Base-by-base conservation (phyloP, 2,888 invertebrate genomes). In the Ptychoptera contaminata region DNA sequence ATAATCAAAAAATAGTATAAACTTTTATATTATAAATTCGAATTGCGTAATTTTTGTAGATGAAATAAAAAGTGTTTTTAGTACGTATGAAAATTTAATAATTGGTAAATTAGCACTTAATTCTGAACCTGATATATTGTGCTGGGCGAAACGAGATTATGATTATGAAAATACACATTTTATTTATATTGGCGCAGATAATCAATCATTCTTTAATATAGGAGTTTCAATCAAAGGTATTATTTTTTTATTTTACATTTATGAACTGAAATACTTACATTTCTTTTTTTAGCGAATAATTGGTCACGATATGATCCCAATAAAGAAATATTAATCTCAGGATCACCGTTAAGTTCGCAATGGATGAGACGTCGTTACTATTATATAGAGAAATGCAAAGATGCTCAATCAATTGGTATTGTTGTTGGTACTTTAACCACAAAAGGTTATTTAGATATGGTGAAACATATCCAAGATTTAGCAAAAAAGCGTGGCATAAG, bases 391-490 rank as follows among this genome's bases (percentile, higher is more conserved):
- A 86, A 84, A 61, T 81, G 92, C 49, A 91, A 85, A 61, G 94
- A 96, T 69, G 88, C 93, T 1, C 71, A 74, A 51, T 79, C 80
- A 6, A 71, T 94, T 34, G 96, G 93, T 1, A 79, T 97, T 40
- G 73, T 96, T 11, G 79, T 92, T n/a, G 93, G 88, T 46, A 93
- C 93, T 29, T 69, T 96, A 8, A 85, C 86, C 3, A 82, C 92
- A 9, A 74, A 80, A 44, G 79, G 85, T 52, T 88, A 83, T 53
- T 68, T 82, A 36, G 73, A 77, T 45, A 76, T 84, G 8, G 79
- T 93, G 9, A 70, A 71, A n/a, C 72, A 80, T 45, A 65, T 92
- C 52, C 82, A 85, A 60, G 62, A 70, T 43, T 67, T 91, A 43
- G 77, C 90, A 35, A 77, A 75, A 54, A 63, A 71, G 2, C 79